Percentiles rank a stretch among this genome's conserved stretches.
phyloP scores from a whole-genome alignment of 2,888 invertebrate genomes.

The Drepanosiphum platanoidis region DNA sequence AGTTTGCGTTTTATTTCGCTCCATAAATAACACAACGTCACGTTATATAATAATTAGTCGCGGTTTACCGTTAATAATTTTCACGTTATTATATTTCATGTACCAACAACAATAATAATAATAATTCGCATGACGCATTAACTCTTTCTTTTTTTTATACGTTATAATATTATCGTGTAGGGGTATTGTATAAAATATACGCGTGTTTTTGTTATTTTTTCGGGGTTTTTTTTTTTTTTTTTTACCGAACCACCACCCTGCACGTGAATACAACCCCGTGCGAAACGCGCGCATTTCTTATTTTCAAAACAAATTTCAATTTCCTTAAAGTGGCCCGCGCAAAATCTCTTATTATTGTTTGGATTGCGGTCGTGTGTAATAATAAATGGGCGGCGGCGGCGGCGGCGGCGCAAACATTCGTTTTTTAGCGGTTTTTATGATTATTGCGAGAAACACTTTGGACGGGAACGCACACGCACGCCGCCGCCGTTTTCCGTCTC shows the following conservation, averaged over 20 bases:
- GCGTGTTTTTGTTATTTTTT: not conserved
- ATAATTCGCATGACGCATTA: too few relatives aligned
- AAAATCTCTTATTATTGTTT: not conserved
- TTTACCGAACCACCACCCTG: not conserved
- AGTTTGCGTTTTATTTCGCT: not conserved
- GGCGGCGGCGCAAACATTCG: not conserved
- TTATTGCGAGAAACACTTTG: not conserved
- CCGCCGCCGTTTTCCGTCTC: not conserved
- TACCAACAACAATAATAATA: too few relatives aligned
- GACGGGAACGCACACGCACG: not conserved
- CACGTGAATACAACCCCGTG: not conserved
- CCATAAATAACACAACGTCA: constrained; percentile 25
- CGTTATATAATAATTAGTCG: constrained; percentile 30
- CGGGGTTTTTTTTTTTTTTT: not conserved
- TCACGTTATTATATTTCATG: not conserved
- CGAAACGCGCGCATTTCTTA: not conserved
- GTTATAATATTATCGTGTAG: too few relatives aligned
- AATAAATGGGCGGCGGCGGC: not conserved
- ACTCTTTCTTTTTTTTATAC: too few relatives aligned
- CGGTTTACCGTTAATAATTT: not conserved
- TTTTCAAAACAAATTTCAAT: not conserved
- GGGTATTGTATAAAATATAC: too few relatives aligned
- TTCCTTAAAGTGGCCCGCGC: not conserved
- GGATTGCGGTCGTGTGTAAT: not conserved
- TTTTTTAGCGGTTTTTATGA: not conserved